Base-by-base conservation (phyloP, 1,140 invertebrate species). In the Teleopsis dalmanni region DNA sequence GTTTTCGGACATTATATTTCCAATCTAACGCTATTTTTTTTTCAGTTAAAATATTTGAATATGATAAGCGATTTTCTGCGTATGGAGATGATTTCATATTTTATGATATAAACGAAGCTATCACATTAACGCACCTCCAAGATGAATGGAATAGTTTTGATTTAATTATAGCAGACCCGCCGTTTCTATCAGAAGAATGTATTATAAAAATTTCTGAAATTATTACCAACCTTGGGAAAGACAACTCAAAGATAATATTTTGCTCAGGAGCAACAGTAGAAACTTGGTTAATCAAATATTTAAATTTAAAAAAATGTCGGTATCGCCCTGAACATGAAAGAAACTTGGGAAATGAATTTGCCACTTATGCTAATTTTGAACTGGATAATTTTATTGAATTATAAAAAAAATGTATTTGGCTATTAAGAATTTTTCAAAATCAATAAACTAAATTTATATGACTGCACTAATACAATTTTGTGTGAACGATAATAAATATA, bases 101-200 rank as follows among this genome's bases (percentile, higher is more conserved):
- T 46, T 98, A 95, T 61, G 91, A 98, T 69, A 96, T 95, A 61
- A 92, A 90, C 51, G 68, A 74, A 13, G 92, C 92, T 5, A 68
- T 46, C 7, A 55, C 38, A n/a, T 25, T 42, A 1, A 75, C 82
- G 40, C 61, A 96, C 11, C 79, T 87, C 0, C 53, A 70, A 48
- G 75, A 84, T 0, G 72, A 81, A 23, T 53, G 73, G 13, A 72
- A 75, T 36, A 66, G 70, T 19, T 97, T 87, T 74, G 88, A 95
- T 70, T 57, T 97, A 14, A 84, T 98, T 3, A 76, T 97, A 45
- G 89, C 85, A 0, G 94, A 98, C 76, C 94, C 95, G 10, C 95
- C 95, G 10, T 97, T 95, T 73, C 72, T 98, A 6, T 88, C 91
- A 0, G 84, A 92, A 56, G 93, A 97, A 72, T 98, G 95, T 74